phyloP scores from a whole-genome alignment of 2,113 vertebrate species.

The Caloenas nicobarica region DNA sequence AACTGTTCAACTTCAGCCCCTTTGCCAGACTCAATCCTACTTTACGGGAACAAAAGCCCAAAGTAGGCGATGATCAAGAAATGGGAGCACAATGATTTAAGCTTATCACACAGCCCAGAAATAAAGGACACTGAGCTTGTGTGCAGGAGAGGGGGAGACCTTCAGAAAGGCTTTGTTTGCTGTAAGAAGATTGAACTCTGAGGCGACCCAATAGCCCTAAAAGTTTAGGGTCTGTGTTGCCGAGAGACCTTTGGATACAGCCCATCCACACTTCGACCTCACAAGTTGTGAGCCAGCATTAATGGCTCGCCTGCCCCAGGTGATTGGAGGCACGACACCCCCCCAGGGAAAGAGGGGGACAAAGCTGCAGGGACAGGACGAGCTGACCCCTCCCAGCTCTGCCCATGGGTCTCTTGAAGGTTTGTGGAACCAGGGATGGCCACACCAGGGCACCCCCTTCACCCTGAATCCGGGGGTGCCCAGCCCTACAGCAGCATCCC shows the following conservation, averaged over 20 bases:
- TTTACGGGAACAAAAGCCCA: slow-evolving; percentile 76
- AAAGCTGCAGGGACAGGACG: background rate
- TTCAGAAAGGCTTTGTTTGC: slow-evolving; percentile 76
- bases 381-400: background rate
- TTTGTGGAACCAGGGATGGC: background rate
- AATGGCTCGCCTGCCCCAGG: background rate
- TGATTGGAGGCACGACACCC: background rate
- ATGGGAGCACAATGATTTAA: slow-evolving; percentile 72
- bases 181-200: slow-evolving; percentile 75
- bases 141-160: slow-evolving; percentile 42
- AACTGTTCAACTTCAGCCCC: slow-evolving; percentile 80
- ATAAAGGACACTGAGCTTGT: slow-evolving; percentile 52
- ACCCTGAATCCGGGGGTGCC: no score
- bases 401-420: background rate
- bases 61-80: slow-evolving; percentile 72
- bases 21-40: slow-evolving; percentile 69
- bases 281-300: slow-evolving; percentile 53
- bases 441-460: no score
- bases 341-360: background rate
- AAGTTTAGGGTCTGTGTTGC: slow-evolving; percentile 75
- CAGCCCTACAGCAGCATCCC: background rate
- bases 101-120: slow-evolving; percentile 69
- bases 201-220: slow-evolving; percentile 69
- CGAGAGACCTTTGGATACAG: slow-evolving; percentile 54
- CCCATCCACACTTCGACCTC: slow-evolving; percentile 67